Conservation (phyloP, 2,797 vertebrate genomes). For the Streptopelia turtur region DNA sequence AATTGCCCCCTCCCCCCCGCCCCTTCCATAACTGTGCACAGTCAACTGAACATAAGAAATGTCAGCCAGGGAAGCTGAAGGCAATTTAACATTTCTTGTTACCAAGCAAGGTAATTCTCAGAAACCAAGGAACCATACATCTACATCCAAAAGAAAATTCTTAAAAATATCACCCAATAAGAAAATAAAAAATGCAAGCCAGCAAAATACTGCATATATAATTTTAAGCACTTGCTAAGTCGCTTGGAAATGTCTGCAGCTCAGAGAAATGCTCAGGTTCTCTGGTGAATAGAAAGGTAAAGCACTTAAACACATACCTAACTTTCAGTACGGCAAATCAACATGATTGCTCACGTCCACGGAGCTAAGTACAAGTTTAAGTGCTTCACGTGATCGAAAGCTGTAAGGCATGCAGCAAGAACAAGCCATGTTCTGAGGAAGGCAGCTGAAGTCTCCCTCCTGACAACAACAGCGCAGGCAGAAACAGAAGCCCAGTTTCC, state of each 20-base stretch:
- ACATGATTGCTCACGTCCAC: background rate
- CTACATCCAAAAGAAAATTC: background rate
- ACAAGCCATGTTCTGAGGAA: background rate
- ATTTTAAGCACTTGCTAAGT: constrained; percentile 13
- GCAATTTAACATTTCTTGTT: background rate
- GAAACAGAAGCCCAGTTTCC: background rate
- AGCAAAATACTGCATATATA: background rate
- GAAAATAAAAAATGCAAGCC: background rate
- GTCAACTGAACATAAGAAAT: background rate
- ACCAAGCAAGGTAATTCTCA: background rate
- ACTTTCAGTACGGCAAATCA: background rate
- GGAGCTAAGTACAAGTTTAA: background rate
- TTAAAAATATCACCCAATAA: background rate
- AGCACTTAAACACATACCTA: constrained; percentile 7
- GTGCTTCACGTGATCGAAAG: background rate
- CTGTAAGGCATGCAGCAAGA: background rate
- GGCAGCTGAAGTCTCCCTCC: background rate
- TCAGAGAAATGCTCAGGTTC: background rate
- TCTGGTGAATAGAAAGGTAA: background rate
- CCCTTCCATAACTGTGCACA: background rate
- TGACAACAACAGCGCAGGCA: background rate
- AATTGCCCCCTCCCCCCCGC: background rate
- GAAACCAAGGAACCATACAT: background rate
- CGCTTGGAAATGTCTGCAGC: background rate
- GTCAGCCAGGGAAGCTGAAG: background rate